Evolutionary conservation across 2,888 invertebrate species (phyloP).

Genomic region (Morpho deidamia): DNA sequence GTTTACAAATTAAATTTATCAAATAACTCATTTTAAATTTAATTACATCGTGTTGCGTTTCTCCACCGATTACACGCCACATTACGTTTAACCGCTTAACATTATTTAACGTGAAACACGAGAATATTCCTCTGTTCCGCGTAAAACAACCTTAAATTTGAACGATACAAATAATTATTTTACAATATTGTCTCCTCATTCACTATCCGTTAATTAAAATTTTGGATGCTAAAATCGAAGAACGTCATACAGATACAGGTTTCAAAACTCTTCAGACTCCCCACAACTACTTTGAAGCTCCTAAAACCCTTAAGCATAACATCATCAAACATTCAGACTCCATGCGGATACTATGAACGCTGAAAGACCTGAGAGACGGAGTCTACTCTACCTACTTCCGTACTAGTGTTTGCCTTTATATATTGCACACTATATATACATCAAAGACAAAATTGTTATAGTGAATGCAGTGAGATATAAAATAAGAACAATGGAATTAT

Average conservation of each 20-base stretch:
- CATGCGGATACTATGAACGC: constrained; percentile 55
- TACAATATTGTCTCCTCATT: neutral
- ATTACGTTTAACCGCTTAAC: neutral
- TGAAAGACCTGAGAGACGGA: constrained; percentile 28
- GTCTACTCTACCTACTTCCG: constrained; percentile 50
- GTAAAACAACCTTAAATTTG: neutral
- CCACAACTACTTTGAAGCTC: constrained; percentile 53
- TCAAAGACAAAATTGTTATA: constrained; percentile 4
- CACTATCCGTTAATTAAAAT: constrained; percentile 27
- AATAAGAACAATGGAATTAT: neutral
- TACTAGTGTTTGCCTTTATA: constrained; percentile 23
- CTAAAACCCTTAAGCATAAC: constrained; percentile 51
- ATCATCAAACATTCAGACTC: constrained; percentile 67
- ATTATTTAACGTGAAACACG: constrained; percentile 1
- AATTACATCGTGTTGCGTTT: neutral
- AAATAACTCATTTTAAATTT: constrained; percentile 1
- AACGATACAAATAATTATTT: constrained; percentile 4
- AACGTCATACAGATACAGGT: constrained; percentile 41
- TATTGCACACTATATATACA: constrained; percentile 6
- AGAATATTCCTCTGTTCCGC: neutral
- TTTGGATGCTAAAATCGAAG: constrained; percentile 59
- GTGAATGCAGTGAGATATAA: constrained; percentile 2
- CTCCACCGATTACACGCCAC: neutral
- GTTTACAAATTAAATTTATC: neutral
- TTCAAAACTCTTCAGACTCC: constrained; percentile 63